Evolutionary conservation across 2,888 invertebrate genomes (phyloP), one percentile per base, ranked within the genome.

Genomic region (Cepaea hortensis): DNA sequence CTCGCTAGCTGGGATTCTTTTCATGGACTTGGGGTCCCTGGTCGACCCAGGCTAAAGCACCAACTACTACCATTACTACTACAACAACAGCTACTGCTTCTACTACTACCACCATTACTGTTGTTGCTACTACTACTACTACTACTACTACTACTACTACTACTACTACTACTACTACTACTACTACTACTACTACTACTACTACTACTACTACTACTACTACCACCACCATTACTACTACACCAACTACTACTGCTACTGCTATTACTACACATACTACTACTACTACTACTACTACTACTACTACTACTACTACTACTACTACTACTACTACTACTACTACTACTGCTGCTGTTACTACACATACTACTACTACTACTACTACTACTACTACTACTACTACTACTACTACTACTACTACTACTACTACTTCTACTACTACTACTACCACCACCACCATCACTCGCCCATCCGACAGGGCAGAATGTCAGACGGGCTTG

Each of bases 91-190:
- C 35, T 35, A 35, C 35, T 35, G 35, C 1, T 35, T 35, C 35
- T 35, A 35, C 0, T 35, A 35, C 35, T 35, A 35, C 35, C 35
- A 73, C 76, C 7, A 55, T 9, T 6, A 77, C 76, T 55, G n/a
- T 13, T n/a, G 55, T 55, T n/a, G n/a, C 55, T 77, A 77, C 55
- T 77, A 77, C 76, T 18, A 73, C 35, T 23, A 73, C 73, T 23
- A 73, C 35, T 23, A 35, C 35, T 35, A 35, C 35, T 35, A 73
- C 20, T 48, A 75, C 48, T 75, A 48, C 48, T 15, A 75, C 13
- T 15, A 48, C 48, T 18, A 75, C 48, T 13, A 75, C 13, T 75
- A 77, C 55, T 55, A n/a, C 55, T n/a, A n/a, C n/a, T n/a, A 55
- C 76, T 55, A 55, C 76, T 55, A 50, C n/a, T 77, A 55, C 50